A percentile compares a stretch with the other conserved stretches of the same genome.
Evolutionary conservation across 2,797 vertebrate species (phyloP).

Genomic region (Mallotus villosus): DNA sequence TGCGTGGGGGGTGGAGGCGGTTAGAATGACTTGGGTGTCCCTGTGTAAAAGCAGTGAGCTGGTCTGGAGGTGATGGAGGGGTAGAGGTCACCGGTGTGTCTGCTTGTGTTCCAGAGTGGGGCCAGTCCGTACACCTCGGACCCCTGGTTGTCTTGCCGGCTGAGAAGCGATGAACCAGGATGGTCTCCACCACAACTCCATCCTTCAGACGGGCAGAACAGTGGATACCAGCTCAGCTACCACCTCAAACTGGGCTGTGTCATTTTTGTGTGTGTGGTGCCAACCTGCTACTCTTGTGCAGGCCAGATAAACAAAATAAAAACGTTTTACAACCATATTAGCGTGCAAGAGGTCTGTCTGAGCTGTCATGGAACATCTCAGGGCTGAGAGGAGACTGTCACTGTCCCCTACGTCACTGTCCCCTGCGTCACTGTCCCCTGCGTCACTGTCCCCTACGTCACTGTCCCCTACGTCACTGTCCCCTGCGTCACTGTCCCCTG

Average conservation of each 20-base stretch:
- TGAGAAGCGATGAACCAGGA: background rate
- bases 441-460: too few species aligned
- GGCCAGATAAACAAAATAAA: background rate
- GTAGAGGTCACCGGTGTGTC: background rate
- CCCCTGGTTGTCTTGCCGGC: constrained; percentile 55
- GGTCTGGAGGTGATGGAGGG: too few species aligned
- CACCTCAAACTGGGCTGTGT: background rate
- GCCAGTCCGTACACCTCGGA: constrained; percentile 42
- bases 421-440: too few species aligned
- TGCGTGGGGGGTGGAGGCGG: too few species aligned
- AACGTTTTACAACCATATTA: too few species aligned
- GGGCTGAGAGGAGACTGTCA: too few species aligned
- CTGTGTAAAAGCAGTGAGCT: background rate
- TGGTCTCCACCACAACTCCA: background rate
- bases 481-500: too few species aligned
- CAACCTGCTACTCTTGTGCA: background rate
- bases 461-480: too few species aligned
- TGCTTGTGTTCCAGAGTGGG: constrained; percentile 47
- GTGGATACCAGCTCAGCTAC: constrained; percentile 1
- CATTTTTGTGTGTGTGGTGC: too few species aligned
- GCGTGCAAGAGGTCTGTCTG: too few species aligned
- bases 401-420: too few species aligned
- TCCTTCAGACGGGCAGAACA: too few species aligned
- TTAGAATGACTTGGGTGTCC: background rate
- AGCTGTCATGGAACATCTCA: background rate